These are phyloP conservation scores for Limnephilus rhombicus DNA, from an alignment of 2,888 invertebrate species.

Conservation along the genomic window DNA sequence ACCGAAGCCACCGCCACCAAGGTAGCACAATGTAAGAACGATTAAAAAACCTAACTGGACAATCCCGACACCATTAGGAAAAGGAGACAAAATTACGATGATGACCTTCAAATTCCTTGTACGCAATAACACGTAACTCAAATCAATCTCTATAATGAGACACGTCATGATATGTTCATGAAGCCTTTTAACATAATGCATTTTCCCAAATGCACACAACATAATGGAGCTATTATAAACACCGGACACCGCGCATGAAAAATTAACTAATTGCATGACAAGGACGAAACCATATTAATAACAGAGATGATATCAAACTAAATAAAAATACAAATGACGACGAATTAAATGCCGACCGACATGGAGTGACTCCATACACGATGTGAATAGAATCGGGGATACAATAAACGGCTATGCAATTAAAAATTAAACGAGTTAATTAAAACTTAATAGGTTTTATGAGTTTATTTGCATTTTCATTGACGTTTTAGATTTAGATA, in stretches of 20 bases:
- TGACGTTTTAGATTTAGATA: background rate
- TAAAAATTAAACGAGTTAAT: slow-evolving; percentile 6
- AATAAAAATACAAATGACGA: background rate
- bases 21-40: background rate
- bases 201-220: background rate
- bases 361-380: background rate
- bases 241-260: background rate
- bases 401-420: background rate
- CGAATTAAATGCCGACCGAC: background rate
- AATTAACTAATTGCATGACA: background rate
- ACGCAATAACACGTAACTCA: background rate
- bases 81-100: background rate
- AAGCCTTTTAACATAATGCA: background rate
- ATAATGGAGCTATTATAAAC: background rate
- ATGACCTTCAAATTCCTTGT: background rate
- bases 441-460: background rate
- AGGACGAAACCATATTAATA: background rate
- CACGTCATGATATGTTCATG: background rate
- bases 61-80: background rate
- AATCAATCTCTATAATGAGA: background rate
- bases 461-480: background rate
- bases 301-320: background rate
- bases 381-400: background rate
- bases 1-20: too few relatives aligned
- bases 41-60: background rate